Conservation (phyloP, 2,888 invertebrate species). For the Asteroscopus sphinx region DNA sequence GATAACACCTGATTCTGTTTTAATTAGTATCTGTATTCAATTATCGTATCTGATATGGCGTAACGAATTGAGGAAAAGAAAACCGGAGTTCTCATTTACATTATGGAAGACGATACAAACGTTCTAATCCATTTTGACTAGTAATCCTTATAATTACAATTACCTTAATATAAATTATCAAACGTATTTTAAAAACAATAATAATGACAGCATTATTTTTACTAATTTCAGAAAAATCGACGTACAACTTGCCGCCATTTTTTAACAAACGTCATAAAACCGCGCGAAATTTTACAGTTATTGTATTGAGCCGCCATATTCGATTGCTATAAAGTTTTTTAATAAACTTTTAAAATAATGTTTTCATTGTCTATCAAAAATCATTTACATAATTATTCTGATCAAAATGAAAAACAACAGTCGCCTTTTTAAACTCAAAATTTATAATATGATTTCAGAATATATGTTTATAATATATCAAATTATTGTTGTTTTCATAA, state of each 20-base stretch:
- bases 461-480: too few relatives aligned
- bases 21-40: conserved; percentile 69
- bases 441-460: conserved; percentile 20
- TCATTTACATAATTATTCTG: conserved; percentile 5
- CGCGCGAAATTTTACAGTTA: conserved; percentile 34
- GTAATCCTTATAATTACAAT: conserved; percentile 59
- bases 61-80: conserved; percentile 73
- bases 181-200: conserved; percentile 45
- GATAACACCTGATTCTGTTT: conserved; percentile 80
- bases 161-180: conserved; percentile 55
- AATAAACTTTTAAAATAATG: too few relatives aligned
- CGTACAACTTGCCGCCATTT: conserved; percentile 18
- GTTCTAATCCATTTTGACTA: conserved; percentile 75
- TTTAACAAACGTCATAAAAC: conserved; percentile 29
- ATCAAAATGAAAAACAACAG: conserved; percentile 14
- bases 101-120: conserved; percentile 87
- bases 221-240: conserved; percentile 39
- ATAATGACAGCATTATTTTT: conserved; percentile 42
- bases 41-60: conserved; percentile 69
- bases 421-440: conserved; percentile 4
- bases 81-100: conserved; percentile 75
- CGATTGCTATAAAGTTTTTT: conserved; percentile 13
- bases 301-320: conserved; percentile 47
- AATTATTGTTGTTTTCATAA: conserved; percentile 61
- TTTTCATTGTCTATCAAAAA: too few relatives aligned